phyloP scores from a whole-genome alignment of 2,888 invertebrate species.

The Pristionchus fissidentatus region DNA sequence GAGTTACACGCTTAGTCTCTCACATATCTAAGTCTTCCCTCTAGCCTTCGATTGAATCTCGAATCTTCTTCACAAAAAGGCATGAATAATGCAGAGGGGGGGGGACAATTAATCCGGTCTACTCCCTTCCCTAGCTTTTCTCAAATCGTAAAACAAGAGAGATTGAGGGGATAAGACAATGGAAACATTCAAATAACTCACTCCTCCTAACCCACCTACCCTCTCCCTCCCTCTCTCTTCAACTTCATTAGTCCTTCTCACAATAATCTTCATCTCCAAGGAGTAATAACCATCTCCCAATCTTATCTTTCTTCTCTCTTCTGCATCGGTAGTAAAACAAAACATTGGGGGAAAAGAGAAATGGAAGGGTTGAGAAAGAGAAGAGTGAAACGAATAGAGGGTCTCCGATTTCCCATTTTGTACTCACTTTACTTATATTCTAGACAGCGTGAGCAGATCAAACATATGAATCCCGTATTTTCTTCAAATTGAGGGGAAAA shows the following conservation, averaged over 20 bases:
- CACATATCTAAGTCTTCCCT: neutral
- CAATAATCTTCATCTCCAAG: neutral
- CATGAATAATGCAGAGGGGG: conserved; percentile 14
- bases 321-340: conserved; percentile 34
- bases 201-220: neutral
- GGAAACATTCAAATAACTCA: neutral
- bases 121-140: neutral
- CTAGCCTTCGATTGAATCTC: neutral
- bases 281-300: conserved; percentile 4
- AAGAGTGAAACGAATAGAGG: neutral
- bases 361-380: neutral
- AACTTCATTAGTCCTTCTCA: neutral
- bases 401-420: conserved; percentile 21
- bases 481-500: no score
- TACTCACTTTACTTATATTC: neutral
- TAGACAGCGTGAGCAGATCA: neutral
- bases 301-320: neutral
- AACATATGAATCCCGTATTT: neutral
- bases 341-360: conserved; percentile 20
- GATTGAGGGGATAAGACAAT: neutral
- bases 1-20: neutral
- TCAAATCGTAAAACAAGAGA: neutral
- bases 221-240: neutral
- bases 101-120: neutral
- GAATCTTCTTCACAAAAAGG: neutral